Conservation (phyloP, 2,113 vertebrate genomes). For the Chrysochloris asiatica region DNA sequence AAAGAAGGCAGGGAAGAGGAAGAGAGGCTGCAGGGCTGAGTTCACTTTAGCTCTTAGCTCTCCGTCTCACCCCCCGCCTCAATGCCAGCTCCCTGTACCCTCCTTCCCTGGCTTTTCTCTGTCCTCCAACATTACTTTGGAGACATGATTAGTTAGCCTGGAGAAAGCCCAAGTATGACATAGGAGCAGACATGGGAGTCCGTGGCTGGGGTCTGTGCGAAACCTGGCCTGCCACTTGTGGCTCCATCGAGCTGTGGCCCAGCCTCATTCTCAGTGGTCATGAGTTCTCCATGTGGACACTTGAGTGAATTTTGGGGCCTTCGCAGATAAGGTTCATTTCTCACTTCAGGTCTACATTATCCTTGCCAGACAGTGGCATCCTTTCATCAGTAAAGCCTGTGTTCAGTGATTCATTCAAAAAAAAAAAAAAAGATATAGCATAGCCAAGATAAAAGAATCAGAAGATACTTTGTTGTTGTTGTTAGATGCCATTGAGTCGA, state of each 20-base stretch:
- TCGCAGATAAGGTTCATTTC: neutral
- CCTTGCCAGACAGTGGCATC: too few species aligned
- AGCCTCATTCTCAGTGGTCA: fast-evolving
- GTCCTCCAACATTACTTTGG: neutral
- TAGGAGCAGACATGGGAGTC: neutral
- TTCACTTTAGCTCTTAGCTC: neutral
- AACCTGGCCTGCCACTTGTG: too few species aligned
- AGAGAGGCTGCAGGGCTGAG: neutral
- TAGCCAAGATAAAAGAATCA: neutral
- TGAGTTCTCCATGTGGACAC: neutral
- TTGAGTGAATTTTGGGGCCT: neutral
- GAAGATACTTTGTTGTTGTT: neutral
- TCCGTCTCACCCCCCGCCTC: too few species aligned
- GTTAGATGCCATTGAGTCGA: too few species aligned
- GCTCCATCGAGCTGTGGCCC: neutral
- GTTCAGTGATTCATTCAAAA: neutral
- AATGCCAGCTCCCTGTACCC: neutral
- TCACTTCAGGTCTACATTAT: neutral
- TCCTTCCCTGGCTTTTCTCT: fast-evolving
- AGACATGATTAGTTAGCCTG: neutral
- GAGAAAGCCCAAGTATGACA: neutral
- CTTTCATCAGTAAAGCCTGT: neutral
- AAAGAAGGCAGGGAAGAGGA: too few species aligned
- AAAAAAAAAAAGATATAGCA: too few species aligned
- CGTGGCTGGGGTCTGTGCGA: neutral